Evolutionary conservation across 2,113 vertebrate species (phyloP).

Genomic region (Periophthalmus modestus): DNA sequence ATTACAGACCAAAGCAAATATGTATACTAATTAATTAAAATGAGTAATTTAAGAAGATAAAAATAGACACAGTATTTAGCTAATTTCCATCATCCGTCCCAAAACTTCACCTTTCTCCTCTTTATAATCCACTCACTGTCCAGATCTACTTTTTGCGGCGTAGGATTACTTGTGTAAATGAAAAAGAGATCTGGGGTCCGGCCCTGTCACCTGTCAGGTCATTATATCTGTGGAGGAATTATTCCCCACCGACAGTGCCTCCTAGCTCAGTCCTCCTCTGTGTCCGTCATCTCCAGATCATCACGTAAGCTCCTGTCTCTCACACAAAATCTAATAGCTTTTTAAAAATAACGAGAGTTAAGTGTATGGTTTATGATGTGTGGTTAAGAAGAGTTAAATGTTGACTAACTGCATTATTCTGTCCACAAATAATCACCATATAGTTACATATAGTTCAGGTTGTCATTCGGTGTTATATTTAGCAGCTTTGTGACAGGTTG

Average conservation of each 20-base stretch:
- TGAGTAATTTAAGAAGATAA: background rate
- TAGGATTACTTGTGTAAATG: conserved; percentile 23
- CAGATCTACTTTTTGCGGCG: background rate
- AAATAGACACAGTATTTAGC: background rate
- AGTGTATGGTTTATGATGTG: background rate
- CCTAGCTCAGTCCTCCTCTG: background rate
- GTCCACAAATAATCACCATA: background rate
- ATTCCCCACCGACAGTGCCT: background rate
- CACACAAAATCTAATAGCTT: background rate
- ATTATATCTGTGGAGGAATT: conserved; percentile 15
- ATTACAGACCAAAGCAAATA: too few species aligned
- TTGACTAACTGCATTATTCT: background rate
- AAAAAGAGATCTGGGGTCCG: conserved; percentile 9
- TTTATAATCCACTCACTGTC: background rate
- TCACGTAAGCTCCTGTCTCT: background rate
- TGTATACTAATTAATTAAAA: too few species aligned
- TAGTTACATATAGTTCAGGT: background rate
- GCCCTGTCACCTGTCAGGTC: conserved; percentile 12
- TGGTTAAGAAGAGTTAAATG: background rate
- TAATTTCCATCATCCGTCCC: background rate
- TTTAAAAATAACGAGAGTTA: background rate
- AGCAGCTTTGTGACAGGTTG: conserved; percentile 5
- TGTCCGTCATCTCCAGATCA: background rate
- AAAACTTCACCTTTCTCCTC: conserved; percentile 9
- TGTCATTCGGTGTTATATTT: conserved; percentile 2